Base-by-base conservation (phyloP, 1,140 invertebrate genomes). In the Geopemphigus sp. region DNA sequence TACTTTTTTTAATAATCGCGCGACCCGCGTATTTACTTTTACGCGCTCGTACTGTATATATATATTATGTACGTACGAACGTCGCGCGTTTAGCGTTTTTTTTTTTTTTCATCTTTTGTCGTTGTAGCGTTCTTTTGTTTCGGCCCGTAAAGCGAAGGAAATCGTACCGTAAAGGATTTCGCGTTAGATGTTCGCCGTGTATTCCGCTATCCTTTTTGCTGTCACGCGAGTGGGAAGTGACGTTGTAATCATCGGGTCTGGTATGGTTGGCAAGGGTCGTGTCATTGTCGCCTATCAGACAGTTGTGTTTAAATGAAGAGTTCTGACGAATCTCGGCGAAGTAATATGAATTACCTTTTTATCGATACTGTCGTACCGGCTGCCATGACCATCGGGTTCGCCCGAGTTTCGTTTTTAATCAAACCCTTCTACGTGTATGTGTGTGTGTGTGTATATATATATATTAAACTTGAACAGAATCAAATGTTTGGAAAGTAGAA, bases 71-170 rank as follows among this genome's bases (percentile, higher is more conserved):
- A 50, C 22, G 22, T 5, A 24, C 14, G 19, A 24, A 70, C 50
- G 47, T 72, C 11, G 47, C 24, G 26, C 68, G 26, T 50, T 72
- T 72, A 72, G 53, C 66, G 15, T 72, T 24, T 72, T 53, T 24
- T 53, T 53, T 53, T n/a, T 17, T 17, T n/a, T n/a, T n/a, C n/a
- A n/a, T n/a, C n/a, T n/a, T 70, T 24, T 24, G 39, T 22, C 26
- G 14, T 29, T 22, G 24, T 1, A 6, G 61, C 17, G 47, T 24
- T 19, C 5, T 29, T 24, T n/a, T 2, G 8, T 29, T n/a, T 24
- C 32, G n/a, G n/a, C n/a, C n/a, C n/a, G 61, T 6, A n/a, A 22
- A 26, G 15, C 32, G 22, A 61, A 29, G 61, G 19, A 63, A 63
- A 63, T 32, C 29, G 29, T 63, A 24, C 59, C 59, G 11, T 57